Conservation (phyloP, 2,113 vertebrate genomes). For the Thymallus thymallus region DNA sequence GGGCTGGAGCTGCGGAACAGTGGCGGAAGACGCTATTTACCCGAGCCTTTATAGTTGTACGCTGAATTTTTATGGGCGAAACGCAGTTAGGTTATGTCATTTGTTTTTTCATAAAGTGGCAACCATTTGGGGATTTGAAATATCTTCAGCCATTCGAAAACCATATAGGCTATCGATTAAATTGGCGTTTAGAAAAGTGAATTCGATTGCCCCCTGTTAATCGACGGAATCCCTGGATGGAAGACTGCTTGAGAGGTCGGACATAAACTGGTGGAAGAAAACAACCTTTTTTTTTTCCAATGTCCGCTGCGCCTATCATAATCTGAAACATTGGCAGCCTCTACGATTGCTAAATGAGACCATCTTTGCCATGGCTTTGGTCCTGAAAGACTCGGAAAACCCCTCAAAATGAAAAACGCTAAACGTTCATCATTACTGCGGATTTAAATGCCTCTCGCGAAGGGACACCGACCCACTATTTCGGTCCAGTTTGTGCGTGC, state of each 20-base stretch:
- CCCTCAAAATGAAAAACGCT: conserved; percentile 50
- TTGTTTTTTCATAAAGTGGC: conserved; percentile 11
- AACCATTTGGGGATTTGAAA: conserved; percentile 10
- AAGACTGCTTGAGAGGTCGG: conserved; percentile 58
- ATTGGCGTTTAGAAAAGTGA: conserved; percentile 52
- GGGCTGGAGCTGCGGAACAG: conserved; percentile 49
- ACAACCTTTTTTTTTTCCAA: conserved; percentile 8
- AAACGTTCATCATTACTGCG: conserved; percentile 58
- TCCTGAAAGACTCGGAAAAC: conserved; percentile 45
- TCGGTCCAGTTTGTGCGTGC: conserved; percentile 42
- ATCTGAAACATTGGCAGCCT: conserved; percentile 35
- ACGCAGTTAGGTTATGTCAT: conserved; percentile 38
- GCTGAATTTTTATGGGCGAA: conserved; percentile 40
- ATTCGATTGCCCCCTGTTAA: conserved; percentile 49
- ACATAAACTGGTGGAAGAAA: conserved; percentile 29
- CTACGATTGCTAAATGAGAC: conserved; percentile 49
- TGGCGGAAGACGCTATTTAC: conserved; percentile 42
- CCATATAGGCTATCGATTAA: conserved; percentile 21
- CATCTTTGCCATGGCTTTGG: conserved; percentile 52
- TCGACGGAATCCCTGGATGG: conserved; percentile 58
- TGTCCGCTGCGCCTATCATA: conserved; percentile 27
- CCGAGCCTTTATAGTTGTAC: conserved; percentile 45
- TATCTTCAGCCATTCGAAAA: conserved; percentile 16
- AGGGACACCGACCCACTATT: conserved; percentile 60
- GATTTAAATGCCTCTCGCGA: conserved; percentile 72